Evolutionary conservation across 2,113 vertebrate species (phyloP).

Genomic region (Cariama cristata): DNA sequence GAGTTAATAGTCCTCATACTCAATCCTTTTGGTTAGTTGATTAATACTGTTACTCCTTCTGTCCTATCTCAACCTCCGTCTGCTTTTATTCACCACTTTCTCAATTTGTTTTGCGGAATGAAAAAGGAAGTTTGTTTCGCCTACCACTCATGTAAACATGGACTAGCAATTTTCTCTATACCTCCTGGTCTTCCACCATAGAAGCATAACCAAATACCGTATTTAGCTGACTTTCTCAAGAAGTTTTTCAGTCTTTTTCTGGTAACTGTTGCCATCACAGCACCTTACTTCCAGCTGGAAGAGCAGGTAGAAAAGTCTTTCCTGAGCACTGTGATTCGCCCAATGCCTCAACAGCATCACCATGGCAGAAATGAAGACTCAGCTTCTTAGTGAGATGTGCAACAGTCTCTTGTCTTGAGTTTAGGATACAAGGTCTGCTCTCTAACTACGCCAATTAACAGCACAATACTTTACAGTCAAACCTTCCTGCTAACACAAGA

Average conservation of each 20-base stretch:
- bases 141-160: neutral
- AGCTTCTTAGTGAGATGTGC: neutral
- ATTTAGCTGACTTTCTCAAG: neutral
- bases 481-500: neutral
- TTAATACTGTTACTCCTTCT: neutral
- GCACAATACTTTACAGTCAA: neutral
- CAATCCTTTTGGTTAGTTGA: neutral
- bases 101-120: neutral
- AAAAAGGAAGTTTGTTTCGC: neutral
- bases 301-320: neutral
- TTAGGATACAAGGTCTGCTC: neutral
- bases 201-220: neutral
- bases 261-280: neutral
- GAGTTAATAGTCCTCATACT: neutral
- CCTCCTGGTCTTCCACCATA: neutral
- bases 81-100: neutral
- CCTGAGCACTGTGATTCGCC: constrained; percentile 27
- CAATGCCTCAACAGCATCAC: neutral
- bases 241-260: constrained; percentile 1
- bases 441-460: neutral
- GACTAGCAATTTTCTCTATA: neutral
- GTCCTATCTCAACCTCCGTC: neutral
- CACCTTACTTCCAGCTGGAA: neutral
- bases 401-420: neutral
- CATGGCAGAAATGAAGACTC: neutral